Conservation (phyloP, 2,113 vertebrate genomes). For the Polypterus bichir region DNA sequence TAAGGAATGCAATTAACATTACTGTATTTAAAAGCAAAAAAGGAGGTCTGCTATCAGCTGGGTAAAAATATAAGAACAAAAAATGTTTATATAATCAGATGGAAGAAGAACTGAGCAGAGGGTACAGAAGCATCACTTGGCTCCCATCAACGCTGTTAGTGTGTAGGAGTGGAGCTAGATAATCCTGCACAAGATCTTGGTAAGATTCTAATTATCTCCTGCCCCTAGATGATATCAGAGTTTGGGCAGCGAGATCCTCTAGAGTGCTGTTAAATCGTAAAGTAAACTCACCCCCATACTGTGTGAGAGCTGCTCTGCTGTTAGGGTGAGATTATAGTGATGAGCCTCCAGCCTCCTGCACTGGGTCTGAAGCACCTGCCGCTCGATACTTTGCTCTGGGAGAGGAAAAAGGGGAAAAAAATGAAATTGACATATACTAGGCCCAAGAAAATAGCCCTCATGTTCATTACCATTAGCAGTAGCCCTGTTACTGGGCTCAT, state of each 20-base stretch:
- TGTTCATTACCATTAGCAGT: slow-evolving; percentile 14
- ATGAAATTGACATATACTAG: neutral
- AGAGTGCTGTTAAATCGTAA: slow-evolving; percentile 1
- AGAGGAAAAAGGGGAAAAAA: neutral
- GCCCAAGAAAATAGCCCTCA: slow-evolving; percentile 7
- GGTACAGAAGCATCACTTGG: neutral
- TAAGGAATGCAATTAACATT: neutral
- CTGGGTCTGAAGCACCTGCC: slow-evolving; percentile 86
- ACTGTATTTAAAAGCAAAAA: neutral
- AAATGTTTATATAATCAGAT: neutral
- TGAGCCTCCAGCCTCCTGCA: slow-evolving; percentile 88
- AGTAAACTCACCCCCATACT: slow-evolving; percentile 78
- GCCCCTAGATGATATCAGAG: neutral
- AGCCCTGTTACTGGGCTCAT: neutral
- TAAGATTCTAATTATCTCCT: slow-evolving; percentile 2
- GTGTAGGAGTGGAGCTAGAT: neutral
- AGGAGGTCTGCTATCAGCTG: too few relatives aligned
- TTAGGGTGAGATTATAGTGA: slow-evolving; percentile 88
- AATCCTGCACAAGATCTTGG: neutral
- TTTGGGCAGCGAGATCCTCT: neutral
- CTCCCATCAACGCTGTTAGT: neutral
- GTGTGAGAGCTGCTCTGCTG: slow-evolving; percentile 87
- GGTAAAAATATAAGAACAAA: neutral
- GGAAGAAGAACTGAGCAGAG: neutral
- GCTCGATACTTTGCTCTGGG: slow-evolving; percentile 85